Conservation (phyloP, 1,140 invertebrate genomes). For the Harpegnathos saltator region DNA sequence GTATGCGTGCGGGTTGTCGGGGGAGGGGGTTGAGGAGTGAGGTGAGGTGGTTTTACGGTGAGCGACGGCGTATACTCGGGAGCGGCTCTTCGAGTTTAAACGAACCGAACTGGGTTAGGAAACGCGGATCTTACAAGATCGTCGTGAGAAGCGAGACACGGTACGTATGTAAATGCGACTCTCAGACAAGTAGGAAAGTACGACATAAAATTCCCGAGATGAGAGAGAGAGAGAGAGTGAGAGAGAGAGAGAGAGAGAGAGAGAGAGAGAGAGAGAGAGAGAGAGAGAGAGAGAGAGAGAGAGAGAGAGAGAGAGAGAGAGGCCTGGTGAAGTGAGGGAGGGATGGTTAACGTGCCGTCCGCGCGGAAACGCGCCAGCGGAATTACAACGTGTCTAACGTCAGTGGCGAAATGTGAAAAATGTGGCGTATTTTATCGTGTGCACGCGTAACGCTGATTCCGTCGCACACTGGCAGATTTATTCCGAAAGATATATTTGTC, state of each 20-base stretch:
- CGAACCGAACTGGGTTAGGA: slow-evolving; percentile 74
- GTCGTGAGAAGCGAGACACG: slow-evolving; percentile 36
- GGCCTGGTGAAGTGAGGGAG: too few relatives aligned
- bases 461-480: slow-evolving; percentile 45
- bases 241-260: neutral
- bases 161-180: slow-evolving; percentile 59
- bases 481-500: slow-evolving; percentile 59
- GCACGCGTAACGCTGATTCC: slow-evolving; percentile 56
- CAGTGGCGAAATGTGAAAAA: slow-evolving; percentile 61
- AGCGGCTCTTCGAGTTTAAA: slow-evolving; percentile 69
- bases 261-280: neutral
- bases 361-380: slow-evolving; percentile 42
- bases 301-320: neutral
- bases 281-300: slow-evolving; percentile 33
- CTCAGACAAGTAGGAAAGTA: slow-evolving; percentile 44
- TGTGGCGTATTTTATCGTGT: slow-evolving; percentile 54
- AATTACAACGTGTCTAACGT: slow-evolving; percentile 58
- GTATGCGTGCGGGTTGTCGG: slow-evolving; percentile 28
- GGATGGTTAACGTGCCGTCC: slow-evolving; percentile 46
- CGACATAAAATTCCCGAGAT: slow-evolving; percentile 41
- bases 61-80: slow-evolving; percentile 57
- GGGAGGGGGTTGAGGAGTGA: too few relatives aligned
- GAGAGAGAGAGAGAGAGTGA: slow-evolving; percentile 19
- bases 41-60: slow-evolving; percentile 69
- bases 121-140: slow-evolving; percentile 57